Base-by-base conservation (phyloP, 2,888 invertebrate species). In the Sisyra terminalis region DNA sequence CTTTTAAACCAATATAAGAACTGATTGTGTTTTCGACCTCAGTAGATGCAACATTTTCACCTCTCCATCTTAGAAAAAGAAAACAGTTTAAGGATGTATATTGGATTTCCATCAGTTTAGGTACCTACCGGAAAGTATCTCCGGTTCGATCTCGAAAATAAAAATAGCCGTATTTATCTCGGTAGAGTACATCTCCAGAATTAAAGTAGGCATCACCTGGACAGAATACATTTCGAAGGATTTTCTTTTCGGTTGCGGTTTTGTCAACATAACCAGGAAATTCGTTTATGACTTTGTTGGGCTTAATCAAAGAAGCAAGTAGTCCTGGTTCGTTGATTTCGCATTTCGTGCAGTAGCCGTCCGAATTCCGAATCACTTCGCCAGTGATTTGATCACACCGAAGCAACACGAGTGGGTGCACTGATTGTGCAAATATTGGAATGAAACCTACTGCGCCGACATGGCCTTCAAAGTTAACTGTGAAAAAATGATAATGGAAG, bases 21-120 rank as follows among this genome's bases (percentile, higher is more conserved):
- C 82, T 84, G 49, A 96, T 73, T 8, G 88, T 80, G 43, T 83
- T 82, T 65, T 97, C 96, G 15, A 97, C 89, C 66, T 97, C 97
- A 1, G 84, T 79, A 1, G 96, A 94, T 44, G 94, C 84, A 1
- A 97, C 93, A 59, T 97, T 97, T 67, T 98, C 96, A 10, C 97
- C 96, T 57, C 88, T 82, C 92, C 92, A 93, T 42, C 61, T 59
- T 44, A 43, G 53, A n/a, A 24, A 24, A 24, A 5, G 5, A 24
- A 24, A 24, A 24, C 24, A 24, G 5, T 24, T 31, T 29, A n/a
- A n/a, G n/a, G n/a, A n/a, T n/a, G n/a, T n/a, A n/a, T n/a, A n/a
- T n/a, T n/a, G n/a, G n/a, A 29, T 16, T n/a, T n/a, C n/a, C n/a
- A n/a, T n/a, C n/a, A n/a, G n/a, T n/a, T n/a, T n/a, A n/a, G n/a